A percentile compares a stretch with the other conserved stretches of the same genome.
Evolutionary conservation across 2,888 invertebrate species (phyloP).

Genomic region (Caenorhabditis sp.): DNA sequence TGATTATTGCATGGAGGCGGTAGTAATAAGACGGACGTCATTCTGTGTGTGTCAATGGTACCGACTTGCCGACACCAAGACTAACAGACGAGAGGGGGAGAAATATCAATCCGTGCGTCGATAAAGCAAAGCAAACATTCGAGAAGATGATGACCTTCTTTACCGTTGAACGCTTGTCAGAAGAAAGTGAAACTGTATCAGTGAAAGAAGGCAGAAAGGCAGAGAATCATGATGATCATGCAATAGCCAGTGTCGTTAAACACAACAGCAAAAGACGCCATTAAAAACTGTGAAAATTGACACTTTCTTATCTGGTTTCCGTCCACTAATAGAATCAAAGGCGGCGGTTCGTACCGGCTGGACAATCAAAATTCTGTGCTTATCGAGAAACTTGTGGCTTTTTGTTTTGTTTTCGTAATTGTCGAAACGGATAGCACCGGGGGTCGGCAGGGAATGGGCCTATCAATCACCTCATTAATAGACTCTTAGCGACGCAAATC

Average conservation of each 20-base stretch:
- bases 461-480: slow-evolving; percentile 51
- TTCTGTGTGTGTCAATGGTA: slow-evolving; percentile 45
- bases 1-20: slow-evolving; percentile 42
- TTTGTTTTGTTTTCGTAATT: slow-evolving; percentile 44
- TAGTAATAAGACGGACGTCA: slow-evolving; percentile 42
- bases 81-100: slow-evolving; percentile 43
- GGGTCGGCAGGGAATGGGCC: slow-evolving; percentile 32
- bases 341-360: too few relatives aligned
- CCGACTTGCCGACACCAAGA: slow-evolving; percentile 40
- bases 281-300: slow-evolving; percentile 58
- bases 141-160: slow-evolving; percentile 37
- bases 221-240: slow-evolving; percentile 44
- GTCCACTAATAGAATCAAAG: too few relatives aligned
- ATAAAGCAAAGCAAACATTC: slow-evolving; percentile 46
- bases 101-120: slow-evolving; percentile 32
- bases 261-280: slow-evolving; percentile 41
- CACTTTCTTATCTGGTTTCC: slow-evolving; percentile 55
- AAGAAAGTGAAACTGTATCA: slow-evolving; percentile 39
- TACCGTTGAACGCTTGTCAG: slow-evolving; percentile 50
- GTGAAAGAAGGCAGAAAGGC: slow-evolving; percentile 7
- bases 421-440: slow-evolving; percentile 35
- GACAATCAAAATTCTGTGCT: background rate
- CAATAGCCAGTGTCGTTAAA: slow-evolving; percentile 27
- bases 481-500: slow-evolving; percentile 55
- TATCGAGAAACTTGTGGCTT: slow-evolving; percentile 11